A percentile compares a stretch with the other conserved stretches of the same genome.
Evolutionary conservation across 2,113 vertebrate species (phyloP).

Genomic region (Chionis minor): DNA sequence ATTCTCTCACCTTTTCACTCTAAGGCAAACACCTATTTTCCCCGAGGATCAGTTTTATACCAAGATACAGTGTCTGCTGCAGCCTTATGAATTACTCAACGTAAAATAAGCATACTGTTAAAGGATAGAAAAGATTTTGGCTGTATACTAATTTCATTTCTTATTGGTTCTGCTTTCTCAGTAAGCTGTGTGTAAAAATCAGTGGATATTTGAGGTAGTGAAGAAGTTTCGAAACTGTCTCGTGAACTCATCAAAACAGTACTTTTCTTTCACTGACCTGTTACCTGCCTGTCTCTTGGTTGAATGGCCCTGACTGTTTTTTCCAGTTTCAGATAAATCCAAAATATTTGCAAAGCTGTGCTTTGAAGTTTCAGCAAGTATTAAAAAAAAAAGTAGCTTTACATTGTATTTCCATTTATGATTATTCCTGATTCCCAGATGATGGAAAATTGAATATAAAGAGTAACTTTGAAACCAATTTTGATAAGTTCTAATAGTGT

Average conservation of each 20-base stretch:
- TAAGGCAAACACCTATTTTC: neutral
- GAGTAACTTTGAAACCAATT: neutral
- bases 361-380: neutral
- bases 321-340: neutral
- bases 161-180: neutral
- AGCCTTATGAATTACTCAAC: neutral
- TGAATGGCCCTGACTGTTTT: neutral
- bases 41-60: rapidly evolving
- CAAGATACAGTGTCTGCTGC: neutral
- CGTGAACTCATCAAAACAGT: neutral
- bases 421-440: neutral
- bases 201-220: neutral
- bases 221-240: neutral
- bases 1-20: neutral
- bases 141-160: neutral
- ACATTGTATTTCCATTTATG: neutral
- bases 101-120: neutral
- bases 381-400: neutral
- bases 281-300: neutral
- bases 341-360: neutral
- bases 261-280: neutral
- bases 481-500: neutral
- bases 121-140: neutral
- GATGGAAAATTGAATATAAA: neutral
- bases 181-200: neutral